Base-by-base conservation (phyloP, 2,888 invertebrate genomes). In the Linyphia triangularis region DNA sequence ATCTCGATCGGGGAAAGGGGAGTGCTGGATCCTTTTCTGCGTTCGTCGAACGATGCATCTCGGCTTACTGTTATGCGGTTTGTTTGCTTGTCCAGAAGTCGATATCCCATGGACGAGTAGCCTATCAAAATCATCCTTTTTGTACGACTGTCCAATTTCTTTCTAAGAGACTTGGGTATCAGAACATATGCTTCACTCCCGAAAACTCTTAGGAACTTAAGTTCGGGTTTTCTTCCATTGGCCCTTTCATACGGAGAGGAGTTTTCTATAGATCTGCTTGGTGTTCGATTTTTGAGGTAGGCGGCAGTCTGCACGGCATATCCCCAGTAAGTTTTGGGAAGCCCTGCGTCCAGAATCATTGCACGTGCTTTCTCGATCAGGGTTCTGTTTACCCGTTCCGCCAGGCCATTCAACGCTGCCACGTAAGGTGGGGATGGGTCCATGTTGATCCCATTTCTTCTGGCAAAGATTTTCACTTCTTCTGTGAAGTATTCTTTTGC, bases 301-400 rank as follows among this genome's bases (percentile, higher is more conserved):
- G 65, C 65, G 10, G 65, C 65, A 1, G 65, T 65, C 13, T 65
- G 28, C 0, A 65, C 30, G 2, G 65, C 65, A 63, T 91, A 90
- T 5, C 89, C 90, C 90, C 90, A 91, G 40, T 90, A 90, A 16
- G 43, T 59, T 33, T 89, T 89, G n/a, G 90, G 85, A 30, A 91
- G 79, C 63, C 72, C 84, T 16, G 88, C 72, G 19, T 88, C 79
- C 72, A 37, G 26, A 24, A 86, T 63, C 30, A 81, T n/a, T 43
- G 72, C 90, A n/a, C 90, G 26, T 1, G 85, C 89, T 30, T 88
- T 89, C 51, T 90, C 90, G 13, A 90, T 51, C 10, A 91, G 33
- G 10, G 88, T 89, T 24, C 90, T 72, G 73, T 91, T 91, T 70
- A 88, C 86, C 24, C 90, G 37, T 61, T 91, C 90, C 1, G 91